phyloP scores from a whole-genome alignment of 2,888 invertebrate species.

The Platerodrilus igneus region DNA sequence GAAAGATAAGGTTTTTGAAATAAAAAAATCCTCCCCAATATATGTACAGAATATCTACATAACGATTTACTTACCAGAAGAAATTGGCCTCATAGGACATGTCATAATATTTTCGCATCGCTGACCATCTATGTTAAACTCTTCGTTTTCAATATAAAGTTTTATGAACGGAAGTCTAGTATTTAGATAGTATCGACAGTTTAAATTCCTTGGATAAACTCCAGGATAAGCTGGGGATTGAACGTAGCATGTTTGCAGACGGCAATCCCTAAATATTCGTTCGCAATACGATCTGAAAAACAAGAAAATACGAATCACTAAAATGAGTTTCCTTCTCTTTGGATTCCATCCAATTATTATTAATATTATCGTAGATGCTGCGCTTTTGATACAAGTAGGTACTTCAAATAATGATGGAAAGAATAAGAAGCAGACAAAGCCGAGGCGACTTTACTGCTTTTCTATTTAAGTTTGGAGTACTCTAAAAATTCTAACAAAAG shows the following conservation, averaged over 20 bases:
- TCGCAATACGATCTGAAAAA: conserved; percentile 76
- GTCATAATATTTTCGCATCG: conserved; percentile 93
- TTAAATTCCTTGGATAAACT: conserved; percentile 83
- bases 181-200: conserved; percentile 87
- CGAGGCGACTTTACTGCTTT: background rate
- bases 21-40: too few relatives aligned
- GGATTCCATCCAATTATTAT: conserved; percentile 7
- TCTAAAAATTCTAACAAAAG: conserved; percentile 7
- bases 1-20: too few relatives aligned
- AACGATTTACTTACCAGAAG: conserved; percentile 59
- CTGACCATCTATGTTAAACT: conserved; percentile 91
- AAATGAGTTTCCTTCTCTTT: conserved; percentile 4
- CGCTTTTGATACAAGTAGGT: conserved; percentile 6
- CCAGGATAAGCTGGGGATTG: conserved; percentile 92
- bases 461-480: conserved; percentile 4
- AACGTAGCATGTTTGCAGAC: conserved; percentile 88
- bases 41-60: too few relatives aligned
- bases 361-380: conserved; percentile 7
- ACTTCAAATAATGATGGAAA: conserved; percentile 6
- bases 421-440: too few relatives aligned
- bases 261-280: conserved; percentile 80
- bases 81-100: conserved; percentile 87
- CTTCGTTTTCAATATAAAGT: conserved; percentile 87
- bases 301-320: conserved; percentile 3
- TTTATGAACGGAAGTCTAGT: conserved; percentile 85